A percentile compares a stretch with the other conserved stretches of the same genome.
Conservation (phyloP, 2,888 invertebrate species). For the Pseudococcus viburni region DNA sequence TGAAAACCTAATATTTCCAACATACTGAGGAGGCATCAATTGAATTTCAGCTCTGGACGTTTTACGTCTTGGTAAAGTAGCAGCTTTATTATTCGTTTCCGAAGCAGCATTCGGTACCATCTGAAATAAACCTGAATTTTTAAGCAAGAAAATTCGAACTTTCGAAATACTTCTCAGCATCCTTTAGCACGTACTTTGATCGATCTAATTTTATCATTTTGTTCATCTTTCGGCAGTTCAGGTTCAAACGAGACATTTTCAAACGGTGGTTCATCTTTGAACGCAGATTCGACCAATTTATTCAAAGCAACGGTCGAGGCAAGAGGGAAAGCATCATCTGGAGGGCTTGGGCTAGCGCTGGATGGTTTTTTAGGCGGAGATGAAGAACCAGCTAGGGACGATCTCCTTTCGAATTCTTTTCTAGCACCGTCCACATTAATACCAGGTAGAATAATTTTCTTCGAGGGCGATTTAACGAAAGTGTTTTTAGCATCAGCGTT, state of each 20-base stretch:
- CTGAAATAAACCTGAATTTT: slow-evolving; percentile 66
- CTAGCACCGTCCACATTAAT: slow-evolving; percentile 90
- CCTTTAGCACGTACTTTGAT: neutral
- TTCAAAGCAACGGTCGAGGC: slow-evolving; percentile 70
- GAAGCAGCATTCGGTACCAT: slow-evolving; percentile 69
- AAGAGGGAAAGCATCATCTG: slow-evolving; percentile 68
- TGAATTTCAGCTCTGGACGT: slow-evolving; percentile 69
- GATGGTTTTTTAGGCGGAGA: slow-evolving; percentile 64
- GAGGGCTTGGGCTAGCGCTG: neutral
- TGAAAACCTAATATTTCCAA: slow-evolving; percentile 27
- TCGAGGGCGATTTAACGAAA: slow-evolving; percentile 75
- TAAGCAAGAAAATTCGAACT: neutral
- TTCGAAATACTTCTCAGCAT: neutral
- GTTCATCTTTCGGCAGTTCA: neutral
- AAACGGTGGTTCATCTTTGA: slow-evolving; percentile 68
- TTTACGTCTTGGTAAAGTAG: slow-evolving; percentile 69
- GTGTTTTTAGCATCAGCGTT: slow-evolving; percentile 70
- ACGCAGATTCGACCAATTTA: slow-evolving; percentile 71
- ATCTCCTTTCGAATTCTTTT: slow-evolving; percentile 86
- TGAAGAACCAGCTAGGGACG: slow-evolving; percentile 70
- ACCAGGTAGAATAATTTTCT: slow-evolving; percentile 84
- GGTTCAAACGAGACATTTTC: slow-evolving; percentile 27
- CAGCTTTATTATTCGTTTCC: slow-evolving; percentile 68
- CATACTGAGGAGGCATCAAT: slow-evolving; percentile 68
- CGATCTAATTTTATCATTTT: slow-evolving; percentile 44